phyloP scores from a whole-genome alignment of 2,888 invertebrate genomes.

The Carcina quercana region DNA sequence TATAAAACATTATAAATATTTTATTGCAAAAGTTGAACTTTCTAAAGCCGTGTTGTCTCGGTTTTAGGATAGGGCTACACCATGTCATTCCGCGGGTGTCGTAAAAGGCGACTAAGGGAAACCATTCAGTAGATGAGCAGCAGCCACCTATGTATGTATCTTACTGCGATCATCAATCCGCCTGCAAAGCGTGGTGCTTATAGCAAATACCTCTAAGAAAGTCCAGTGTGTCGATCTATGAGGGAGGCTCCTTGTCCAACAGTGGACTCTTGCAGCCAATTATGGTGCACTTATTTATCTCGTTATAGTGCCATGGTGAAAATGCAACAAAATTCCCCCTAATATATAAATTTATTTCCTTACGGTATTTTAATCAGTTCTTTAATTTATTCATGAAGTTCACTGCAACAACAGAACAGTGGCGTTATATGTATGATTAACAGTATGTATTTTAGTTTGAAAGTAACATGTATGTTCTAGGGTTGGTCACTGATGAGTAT shows the following conservation, averaged over 20 bases:
- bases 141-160: no score
- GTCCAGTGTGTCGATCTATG: no score
- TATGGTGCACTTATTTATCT: no score
- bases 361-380: not conserved
- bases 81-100: not conserved
- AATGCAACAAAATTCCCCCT: no score
- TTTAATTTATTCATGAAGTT: not conserved
- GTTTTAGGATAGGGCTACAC: not conserved
- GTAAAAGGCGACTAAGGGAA: not conserved
- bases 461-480: constrained; percentile 22
- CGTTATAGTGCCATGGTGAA: no score
- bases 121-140: no score
- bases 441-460: not conserved
- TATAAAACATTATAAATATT: not conserved
- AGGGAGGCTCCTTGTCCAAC: no score
- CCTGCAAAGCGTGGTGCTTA: no score
- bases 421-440: not conserved
- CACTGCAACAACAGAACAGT: not conserved
- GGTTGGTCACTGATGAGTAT: constrained; percentile 67
- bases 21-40: not conserved
- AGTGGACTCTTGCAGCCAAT: no score
- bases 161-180: no score
- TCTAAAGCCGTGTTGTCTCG: not conserved
- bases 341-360: no score
- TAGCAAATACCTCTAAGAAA: no score